Percentiles rank a stretch among this genome's conserved stretches.
These are phyloP conservation scores for Hirundo rustica DNA, from an alignment of 2,797 vertebrate species.

Conservation along the genomic window DNA sequence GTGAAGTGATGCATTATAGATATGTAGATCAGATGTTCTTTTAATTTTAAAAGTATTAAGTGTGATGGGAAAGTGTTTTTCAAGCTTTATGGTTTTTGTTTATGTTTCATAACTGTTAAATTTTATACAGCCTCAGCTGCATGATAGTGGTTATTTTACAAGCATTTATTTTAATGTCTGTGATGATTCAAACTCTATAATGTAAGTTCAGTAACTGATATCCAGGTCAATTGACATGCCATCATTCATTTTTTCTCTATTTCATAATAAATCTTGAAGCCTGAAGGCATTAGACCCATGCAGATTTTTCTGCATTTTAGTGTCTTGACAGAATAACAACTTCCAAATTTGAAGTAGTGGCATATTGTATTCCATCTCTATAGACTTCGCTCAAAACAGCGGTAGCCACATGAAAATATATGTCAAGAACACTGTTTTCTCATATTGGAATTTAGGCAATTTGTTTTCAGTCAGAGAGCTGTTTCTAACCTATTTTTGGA, in stretches of 20 bases:
- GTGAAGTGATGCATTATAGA: constrained; percentile 46
- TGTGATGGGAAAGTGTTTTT: constrained; percentile 21
- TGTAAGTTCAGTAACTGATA: constrained; percentile 37
- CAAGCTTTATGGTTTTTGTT: constrained; percentile 15
- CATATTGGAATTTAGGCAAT: constrained; percentile 86
- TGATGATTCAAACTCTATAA: constrained; percentile 46
- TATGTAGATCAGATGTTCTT: constrained; percentile 7
- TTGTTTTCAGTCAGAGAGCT: constrained; percentile 89
- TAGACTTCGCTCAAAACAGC: constrained; percentile 66
- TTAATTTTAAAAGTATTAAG: constrained; percentile 58
- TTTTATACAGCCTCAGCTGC: not conserved
- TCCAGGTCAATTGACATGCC: constrained; percentile 55
- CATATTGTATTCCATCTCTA: constrained; percentile 72
- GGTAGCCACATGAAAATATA: constrained; percentile 78
- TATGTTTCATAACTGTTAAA: not conserved
- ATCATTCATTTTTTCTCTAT: constrained; percentile 73
- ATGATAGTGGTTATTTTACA: constrained; percentile 10
- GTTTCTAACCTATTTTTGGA: constrained; percentile 94
- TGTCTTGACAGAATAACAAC: constrained; percentile 70
- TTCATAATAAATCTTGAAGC: constrained; percentile 76
- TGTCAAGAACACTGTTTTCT: constrained; percentile 84
- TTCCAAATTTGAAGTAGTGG: constrained; percentile 62
- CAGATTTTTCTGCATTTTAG: constrained; percentile 74
- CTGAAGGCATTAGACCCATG: constrained; percentile 71
- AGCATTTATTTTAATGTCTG: constrained; percentile 28